Conservation (phyloP, 2,888 invertebrate species). For the Odontocerum albicorne region DNA sequence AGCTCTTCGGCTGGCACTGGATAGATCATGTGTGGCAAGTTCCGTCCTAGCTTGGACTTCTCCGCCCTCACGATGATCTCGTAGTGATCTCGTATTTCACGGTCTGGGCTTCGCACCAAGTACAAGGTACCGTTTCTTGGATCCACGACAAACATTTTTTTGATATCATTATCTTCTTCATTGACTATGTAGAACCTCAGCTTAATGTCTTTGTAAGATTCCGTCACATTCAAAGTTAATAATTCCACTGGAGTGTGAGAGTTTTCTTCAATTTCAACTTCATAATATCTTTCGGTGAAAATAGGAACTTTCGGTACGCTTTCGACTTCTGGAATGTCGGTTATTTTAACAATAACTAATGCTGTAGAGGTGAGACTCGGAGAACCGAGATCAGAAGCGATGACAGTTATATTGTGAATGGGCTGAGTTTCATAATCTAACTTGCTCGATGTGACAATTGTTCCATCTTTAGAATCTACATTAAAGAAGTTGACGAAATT, state of each 20-base stretch:
- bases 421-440: conserved; percentile 70
- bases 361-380: conserved; percentile 82
- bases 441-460: conserved; percentile 72
- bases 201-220: conserved; percentile 64
- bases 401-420: conserved; percentile 73
- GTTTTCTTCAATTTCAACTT: conserved; percentile 82
- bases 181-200: conserved; percentile 66
- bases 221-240: conserved; percentile 75
- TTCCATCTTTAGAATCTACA: conserved; percentile 84
- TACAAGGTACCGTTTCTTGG: conserved; percentile 75
- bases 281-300: conserved; percentile 74
- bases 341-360: conserved; percentile 66
- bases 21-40: conserved; percentile 74
- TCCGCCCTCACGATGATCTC: conserved; percentile 58
- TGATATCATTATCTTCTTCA: conserved; percentile 60
- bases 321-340: conserved; percentile 64
- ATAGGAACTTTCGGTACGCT: conserved; percentile 52
- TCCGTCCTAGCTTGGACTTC: conserved; percentile 63
- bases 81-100: conserved; percentile 70
- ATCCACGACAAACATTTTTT: conserved; percentile 72
- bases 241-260: conserved; percentile 73
- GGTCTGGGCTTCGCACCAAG: conserved; percentile 72
- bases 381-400: conserved; percentile 83
- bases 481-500: conserved; percentile 67
- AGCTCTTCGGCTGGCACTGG: conserved; percentile 73